Percentiles rank a stretch among this genome's conserved stretches.
Evolutionary conservation across 2,888 invertebrate genomes (phyloP).

Genomic region (Drosophila mulleri): DNA sequence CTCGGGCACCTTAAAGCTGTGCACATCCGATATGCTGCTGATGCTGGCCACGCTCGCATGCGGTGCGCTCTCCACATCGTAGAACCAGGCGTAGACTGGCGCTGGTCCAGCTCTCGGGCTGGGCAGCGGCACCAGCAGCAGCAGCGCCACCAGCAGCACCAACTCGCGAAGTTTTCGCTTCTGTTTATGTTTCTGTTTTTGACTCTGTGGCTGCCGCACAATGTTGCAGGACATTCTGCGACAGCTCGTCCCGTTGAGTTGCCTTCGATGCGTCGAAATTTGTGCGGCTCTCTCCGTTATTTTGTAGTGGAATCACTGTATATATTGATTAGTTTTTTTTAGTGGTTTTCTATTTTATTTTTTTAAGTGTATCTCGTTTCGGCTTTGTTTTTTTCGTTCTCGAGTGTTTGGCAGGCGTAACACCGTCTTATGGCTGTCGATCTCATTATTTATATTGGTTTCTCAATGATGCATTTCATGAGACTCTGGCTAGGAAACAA

Average conservation of each 20-base stretch:
- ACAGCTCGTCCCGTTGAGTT: slow-evolving; percentile 36
- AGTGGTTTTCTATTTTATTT: background rate
- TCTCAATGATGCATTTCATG: slow-evolving; percentile 15
- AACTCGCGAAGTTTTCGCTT: slow-evolving; percentile 18
- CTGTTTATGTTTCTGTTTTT: slow-evolving; percentile 24
- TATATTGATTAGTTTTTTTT: background rate
- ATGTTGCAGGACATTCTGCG: slow-evolving; percentile 57
- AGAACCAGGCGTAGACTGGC: slow-evolving; percentile 52
- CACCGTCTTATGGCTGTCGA: slow-evolving; percentile 40
- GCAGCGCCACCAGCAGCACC: slow-evolving; percentile 36
- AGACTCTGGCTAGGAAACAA: slow-evolving; percentile 31
- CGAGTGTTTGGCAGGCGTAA: slow-evolving; percentile 32
- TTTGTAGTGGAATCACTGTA: background rate
- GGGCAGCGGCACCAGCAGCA: slow-evolving; percentile 37
- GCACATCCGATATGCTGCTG: slow-evolving; percentile 52
- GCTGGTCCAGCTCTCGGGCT: slow-evolving; percentile 35
- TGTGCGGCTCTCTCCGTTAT: no score
- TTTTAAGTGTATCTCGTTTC: slow-evolving; percentile 6
- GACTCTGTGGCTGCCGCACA: slow-evolving; percentile 55
- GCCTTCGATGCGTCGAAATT: background rate
- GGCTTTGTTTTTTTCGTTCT: slow-evolving; percentile 1
- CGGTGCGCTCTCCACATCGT: slow-evolving; percentile 45
- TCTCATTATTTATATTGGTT: slow-evolving; percentile 53
- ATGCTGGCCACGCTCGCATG: slow-evolving; percentile 39
- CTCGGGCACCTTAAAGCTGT: slow-evolving; percentile 69